Base-by-base conservation (phyloP, 2,888 invertebrate species). In the Sicus ferrugineus region DNA sequence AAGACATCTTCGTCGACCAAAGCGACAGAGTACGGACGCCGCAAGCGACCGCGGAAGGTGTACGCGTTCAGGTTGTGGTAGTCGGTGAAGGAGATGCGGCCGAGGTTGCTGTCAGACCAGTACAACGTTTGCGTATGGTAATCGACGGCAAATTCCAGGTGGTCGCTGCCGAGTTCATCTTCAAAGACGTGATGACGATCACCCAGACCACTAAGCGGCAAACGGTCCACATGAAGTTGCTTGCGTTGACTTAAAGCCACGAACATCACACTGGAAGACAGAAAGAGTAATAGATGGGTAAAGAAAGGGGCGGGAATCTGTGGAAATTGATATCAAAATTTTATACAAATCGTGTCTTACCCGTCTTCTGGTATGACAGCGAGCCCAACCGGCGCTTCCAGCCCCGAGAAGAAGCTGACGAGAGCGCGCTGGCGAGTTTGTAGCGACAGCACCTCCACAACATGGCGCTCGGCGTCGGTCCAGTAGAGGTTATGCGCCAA, bases 401-500 rank as follows among this genome's bases (percentile, higher is more conserved):
- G 86, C 0, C 87, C 87, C 0, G 86, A 79, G 76, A 87, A 90
- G 68, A 88, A 87, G 52, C 90, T 83, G 0, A 95, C 79, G 16
- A 90, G 79, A 0, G 89, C 90, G 21, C 89, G 87, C 7, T 89
- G 84, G 26, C 84, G 84, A 0, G 88, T 91, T 61, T 85, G 85
- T 58, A 93, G 76, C 0, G 90, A 92, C 14, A 90, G 80, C 2
- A 89, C 89, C 79, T 93, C 93, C 0, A 95, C 85, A 0, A 88
- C 88, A 66, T 87, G 87, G 14, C 88, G 87, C 0, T 88, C 88
- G 0, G 87, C 86, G 81, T 95, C 93, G 69, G 90, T 85, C 86
- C 92, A 89, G 81, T 94, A 95, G 0, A 95, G 83, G 74, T 90
- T 91, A 71, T 93, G 90, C 0, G 92, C 89, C 9, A 89, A 86